Conservation (phyloP, 92 coral and sea anemone genomes). For the Umimayanthus chanpuru region DNA sequence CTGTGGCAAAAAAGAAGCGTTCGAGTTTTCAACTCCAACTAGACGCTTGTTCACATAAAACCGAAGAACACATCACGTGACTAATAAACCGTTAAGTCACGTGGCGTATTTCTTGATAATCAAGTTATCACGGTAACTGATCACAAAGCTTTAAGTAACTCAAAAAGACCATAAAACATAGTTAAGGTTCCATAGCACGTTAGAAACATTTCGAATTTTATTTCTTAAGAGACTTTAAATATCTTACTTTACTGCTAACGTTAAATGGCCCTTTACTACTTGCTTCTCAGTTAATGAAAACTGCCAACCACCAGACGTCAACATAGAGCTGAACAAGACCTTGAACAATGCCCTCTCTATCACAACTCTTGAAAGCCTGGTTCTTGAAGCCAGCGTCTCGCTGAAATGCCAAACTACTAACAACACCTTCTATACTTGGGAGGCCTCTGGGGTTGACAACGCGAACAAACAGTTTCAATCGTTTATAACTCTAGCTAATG, state of each 20-base stretch:
- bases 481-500: slow-evolving; percentile 31
- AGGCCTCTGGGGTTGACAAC: slow-evolving; percentile 28
- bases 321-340: slow-evolving; percentile 38
- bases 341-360: slow-evolving; percentile 13
- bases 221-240: no score
- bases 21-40: no score
- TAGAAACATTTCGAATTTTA: no score
- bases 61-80: no score
- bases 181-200: no score
- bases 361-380: slow-evolving; percentile 23
- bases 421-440: slow-evolving; percentile 3
- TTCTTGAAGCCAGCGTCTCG: neutral
- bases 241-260: neutral
- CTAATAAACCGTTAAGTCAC: no score
- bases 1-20: no score
- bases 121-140: no score
- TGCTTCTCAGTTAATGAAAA: slow-evolving; percentile 19
- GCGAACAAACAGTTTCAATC: slow-evolving; percentile 34
- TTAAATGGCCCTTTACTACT: neutral
- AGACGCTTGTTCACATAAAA: no score
- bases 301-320: slow-evolving; percentile 44
- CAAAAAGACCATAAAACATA: no score
- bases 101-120: no score
- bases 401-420: slow-evolving; percentile 8
- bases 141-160: no score